Evolutionary conservation across 1,140 invertebrate genomes (phyloP).

Genomic region (Drosophila cardini): DNA sequence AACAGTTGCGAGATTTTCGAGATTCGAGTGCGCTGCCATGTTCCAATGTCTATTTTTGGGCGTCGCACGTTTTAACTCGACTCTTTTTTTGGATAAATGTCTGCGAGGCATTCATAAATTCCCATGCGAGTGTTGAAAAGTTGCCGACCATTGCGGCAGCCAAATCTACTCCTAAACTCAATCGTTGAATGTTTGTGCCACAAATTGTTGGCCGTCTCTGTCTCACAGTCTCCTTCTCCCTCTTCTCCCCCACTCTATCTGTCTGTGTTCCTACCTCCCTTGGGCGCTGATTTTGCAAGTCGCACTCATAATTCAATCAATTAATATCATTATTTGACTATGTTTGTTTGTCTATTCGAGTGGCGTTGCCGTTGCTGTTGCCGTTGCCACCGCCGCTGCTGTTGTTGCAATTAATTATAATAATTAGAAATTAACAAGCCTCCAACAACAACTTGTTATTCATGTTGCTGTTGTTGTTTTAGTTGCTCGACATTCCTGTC

Average conservation of each 20-base stretch:
- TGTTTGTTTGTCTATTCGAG: constrained; percentile 60
- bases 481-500: constrained; percentile 30
- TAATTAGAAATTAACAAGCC: constrained; percentile 79
- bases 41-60: constrained; percentile 78
- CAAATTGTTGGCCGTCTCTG: constrained; percentile 53
- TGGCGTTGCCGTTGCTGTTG: constrained; percentile 32
- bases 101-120: constrained; percentile 76
- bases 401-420: constrained; percentile 77
- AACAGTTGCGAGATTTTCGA: constrained; percentile 60
- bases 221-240: constrained; percentile 14
- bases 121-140: constrained; percentile 76
- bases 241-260: neutral
- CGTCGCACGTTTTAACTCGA: constrained; percentile 72
- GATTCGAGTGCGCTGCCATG: constrained; percentile 58
- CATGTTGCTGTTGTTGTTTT: constrained; percentile 25
- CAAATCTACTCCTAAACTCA: constrained; percentile 40
- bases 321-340: constrained; percentile 79
- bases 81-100: constrained; percentile 78
- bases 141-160: constrained; percentile 36
- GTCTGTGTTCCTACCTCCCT: constrained; percentile 1
- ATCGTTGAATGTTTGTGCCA: constrained; percentile 45
- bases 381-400: neutral
- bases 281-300: constrained; percentile 68
- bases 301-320: constrained; percentile 75
- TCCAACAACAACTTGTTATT: constrained; percentile 44